Base-by-base conservation (phyloP, 2,797 vertebrate genomes). In the Trachurus trachurus region DNA sequence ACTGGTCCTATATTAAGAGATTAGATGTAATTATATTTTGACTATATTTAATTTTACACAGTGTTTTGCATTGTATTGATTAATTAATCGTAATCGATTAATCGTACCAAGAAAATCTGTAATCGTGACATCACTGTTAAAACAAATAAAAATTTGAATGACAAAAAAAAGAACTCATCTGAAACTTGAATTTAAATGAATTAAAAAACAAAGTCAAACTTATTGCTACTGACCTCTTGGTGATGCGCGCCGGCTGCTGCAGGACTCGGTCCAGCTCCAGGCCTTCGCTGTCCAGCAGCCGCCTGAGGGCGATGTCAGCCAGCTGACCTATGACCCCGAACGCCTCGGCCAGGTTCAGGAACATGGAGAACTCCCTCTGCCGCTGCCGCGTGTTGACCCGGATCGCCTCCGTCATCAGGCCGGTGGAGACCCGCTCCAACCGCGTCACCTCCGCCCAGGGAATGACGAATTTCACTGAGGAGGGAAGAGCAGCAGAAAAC, bases 331-430 rank as follows among this genome's bases (percentile, higher is more conserved):
- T 96, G 88, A 97, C 95, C 84, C 92, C 93, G 60, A 98, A 98
- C 2, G 94, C 95, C 89, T 98, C 97, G 0, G 96, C 82, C 3
- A 97, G 95, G 73, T 96, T 97, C 74, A 99, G 94, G 90, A 99
- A 99, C 77, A 97, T 99, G 92, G 98, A 98, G 93, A 99, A 99
- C 56, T 99, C 97, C 0, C 98, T 94, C 81, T 98, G 97, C 56
- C 97, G 96, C 34, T 89, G 95, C 17, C 95, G 92, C 0, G 97
- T 99, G 69, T 86, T 95, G 59, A 99, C 93, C 0, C 97, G 94
- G 74, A 99, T 94, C 0, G 95, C 96, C 22, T 99, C 98, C 0
- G 97, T 95, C 95, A 98, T 95, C 61, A 98, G 95, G 22, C 96
- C 95, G 1, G 95, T 96, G 76, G 97, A 96, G 3, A 96, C 96